A percentile compares a stretch with the other conserved stretches of the same genome.
Conservation (phyloP, 2,113 vertebrate genomes). For the Platichthys flesus region DNA sequence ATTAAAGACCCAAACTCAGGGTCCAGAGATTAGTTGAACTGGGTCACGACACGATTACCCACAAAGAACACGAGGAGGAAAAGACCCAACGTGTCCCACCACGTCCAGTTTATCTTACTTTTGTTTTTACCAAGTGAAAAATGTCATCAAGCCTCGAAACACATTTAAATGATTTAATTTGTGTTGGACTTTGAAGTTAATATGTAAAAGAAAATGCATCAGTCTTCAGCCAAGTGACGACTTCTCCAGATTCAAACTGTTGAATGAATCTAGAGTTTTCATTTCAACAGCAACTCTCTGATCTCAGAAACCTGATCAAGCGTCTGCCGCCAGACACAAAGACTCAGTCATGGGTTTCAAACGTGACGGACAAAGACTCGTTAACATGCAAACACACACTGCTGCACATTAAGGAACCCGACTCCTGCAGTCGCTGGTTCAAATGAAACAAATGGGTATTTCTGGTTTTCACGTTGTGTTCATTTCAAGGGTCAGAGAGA, state of each 20-base stretch:
- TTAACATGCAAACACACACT: neutral
- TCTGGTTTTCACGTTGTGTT: neutral
- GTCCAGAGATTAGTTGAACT: neutral
- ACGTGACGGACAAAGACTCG: neutral
- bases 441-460: neutral
- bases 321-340: neutral
- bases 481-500: neutral
- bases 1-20: neutral
- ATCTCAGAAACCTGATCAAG: neutral
- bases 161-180: too few species aligned
- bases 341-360: neutral
- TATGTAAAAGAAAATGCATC: too few species aligned
- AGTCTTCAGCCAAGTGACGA: too few species aligned
- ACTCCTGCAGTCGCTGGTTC: too few species aligned
- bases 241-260: neutral
- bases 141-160: too few species aligned
- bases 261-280: too few species aligned
- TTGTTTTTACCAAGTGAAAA: neutral
- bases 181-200: too few species aligned
- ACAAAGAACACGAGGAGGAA: neutral
- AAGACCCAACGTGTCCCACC: neutral
- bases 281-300: too few species aligned
- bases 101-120: neutral
- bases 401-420: neutral
- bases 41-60: neutral